These are phyloP conservation scores for Aphelocoma coerulescens DNA, from an alignment of 2,113 vertebrate species.

Conservation along the genomic window DNA sequence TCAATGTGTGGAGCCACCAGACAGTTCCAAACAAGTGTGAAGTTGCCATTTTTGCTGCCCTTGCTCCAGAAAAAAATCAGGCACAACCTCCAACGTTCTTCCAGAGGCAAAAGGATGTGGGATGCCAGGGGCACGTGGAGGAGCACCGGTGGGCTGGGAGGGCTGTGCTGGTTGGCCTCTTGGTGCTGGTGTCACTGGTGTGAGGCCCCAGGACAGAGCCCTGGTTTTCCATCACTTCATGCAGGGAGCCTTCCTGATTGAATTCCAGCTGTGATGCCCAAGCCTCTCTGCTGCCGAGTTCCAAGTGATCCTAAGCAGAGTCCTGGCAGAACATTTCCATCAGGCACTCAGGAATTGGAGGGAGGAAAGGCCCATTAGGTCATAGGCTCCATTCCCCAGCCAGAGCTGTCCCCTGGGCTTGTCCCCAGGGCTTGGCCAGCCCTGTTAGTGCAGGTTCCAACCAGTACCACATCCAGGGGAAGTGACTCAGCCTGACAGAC, in stretches of 20 bases:
- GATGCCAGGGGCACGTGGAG: not conserved
- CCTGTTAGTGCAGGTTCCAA: not conserved
- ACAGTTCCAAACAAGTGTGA: not conserved
- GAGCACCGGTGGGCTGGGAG: not conserved
- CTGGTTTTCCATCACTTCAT: not conserved
- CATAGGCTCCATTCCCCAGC: not conserved
- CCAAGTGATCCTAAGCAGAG: not conserved
- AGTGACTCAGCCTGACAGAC: not conserved
- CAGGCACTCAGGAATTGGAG: not conserved
- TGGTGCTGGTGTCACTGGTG: not conserved
- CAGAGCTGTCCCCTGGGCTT: not conserved
- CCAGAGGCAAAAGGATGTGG: not conserved
- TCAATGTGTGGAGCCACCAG: not conserved
- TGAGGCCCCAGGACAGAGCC: not conserved
- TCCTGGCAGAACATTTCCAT: not conserved
- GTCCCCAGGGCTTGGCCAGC: not conserved
- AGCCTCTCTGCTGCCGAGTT: not conserved
- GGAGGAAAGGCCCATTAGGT: not conserved
- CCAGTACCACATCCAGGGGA: not conserved
- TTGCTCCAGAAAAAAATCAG: not conserved
- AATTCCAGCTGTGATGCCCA: not conserved
- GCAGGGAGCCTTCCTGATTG: not conserved
- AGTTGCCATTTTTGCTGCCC: not conserved
- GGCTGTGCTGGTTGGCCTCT: not conserved
- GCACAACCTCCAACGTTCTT: not conserved